A percentile compares a stretch with the other conserved stretches of the same genome.
Conservation (phyloP, 2,888 invertebrate genomes). For the Eristalis pertinax region DNA sequence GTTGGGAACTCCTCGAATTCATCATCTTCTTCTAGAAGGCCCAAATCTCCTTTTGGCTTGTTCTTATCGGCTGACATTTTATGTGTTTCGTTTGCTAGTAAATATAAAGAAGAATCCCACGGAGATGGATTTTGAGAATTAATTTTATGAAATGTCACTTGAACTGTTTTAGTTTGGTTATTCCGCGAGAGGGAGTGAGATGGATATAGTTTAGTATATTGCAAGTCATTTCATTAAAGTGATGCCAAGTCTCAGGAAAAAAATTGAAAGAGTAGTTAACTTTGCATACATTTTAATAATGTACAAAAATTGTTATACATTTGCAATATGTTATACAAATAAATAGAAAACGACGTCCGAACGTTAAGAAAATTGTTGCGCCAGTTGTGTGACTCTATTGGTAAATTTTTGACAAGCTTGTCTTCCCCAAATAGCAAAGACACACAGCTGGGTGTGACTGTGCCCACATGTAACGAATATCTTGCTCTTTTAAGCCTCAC, state of each 20-base stretch:
- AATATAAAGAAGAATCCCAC: not conserved
- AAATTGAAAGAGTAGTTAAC: not conserved
- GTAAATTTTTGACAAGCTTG: too few species aligned
- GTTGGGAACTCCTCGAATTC: conserved; percentile 99
- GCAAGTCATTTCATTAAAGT: conserved; percentile 35
- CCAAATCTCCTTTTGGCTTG: conserved; percentile 92
- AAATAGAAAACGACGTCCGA: too few species aligned
- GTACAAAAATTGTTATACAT: not conserved
- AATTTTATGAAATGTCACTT: not conserved
- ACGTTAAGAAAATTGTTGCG: too few species aligned
- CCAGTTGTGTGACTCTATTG: too few species aligned
- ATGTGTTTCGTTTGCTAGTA: not conserved
- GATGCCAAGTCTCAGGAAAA: conserved; percentile 10
- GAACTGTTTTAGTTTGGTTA: not conserved
- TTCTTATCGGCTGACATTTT: conserved; percentile 80
- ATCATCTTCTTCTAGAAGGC: conserved; percentile 98
- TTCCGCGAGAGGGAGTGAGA: not conserved
- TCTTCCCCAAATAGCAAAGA: too few species aligned
- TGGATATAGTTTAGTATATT: not conserved
- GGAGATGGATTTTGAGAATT: not conserved
- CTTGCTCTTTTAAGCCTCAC: too few species aligned
- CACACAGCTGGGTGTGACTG: too few species aligned
- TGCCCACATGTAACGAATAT: too few species aligned
- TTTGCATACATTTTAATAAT: too few species aligned
- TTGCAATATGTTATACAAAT: too few species aligned